Conservation (phyloP, 2,888 invertebrate species). For the Chrysodeixis includens region DNA sequence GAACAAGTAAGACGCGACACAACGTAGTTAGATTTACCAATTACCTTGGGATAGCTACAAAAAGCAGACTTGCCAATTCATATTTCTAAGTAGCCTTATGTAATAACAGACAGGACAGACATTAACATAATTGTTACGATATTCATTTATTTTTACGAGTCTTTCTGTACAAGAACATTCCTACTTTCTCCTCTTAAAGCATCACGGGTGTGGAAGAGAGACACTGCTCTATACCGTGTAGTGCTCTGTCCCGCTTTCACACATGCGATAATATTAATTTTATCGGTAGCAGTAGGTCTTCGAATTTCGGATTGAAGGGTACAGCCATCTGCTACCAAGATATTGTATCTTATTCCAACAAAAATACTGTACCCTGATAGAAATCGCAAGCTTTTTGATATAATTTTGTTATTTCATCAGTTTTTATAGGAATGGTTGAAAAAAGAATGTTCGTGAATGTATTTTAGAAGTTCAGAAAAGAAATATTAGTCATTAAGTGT, state of each 20-base stretch:
- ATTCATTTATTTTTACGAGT: constrained; percentile 33
- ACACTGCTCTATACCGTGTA: too few relatives aligned
- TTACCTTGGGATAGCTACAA: not conserved
- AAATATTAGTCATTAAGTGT: too few relatives aligned
- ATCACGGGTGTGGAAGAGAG: too few relatives aligned
- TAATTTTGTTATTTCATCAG: not conserved
- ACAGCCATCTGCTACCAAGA: constrained; percentile 6
- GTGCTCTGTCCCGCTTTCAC: too few relatives aligned
- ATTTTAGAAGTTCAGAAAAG: too few relatives aligned
- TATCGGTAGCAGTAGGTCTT: too few relatives aligned
- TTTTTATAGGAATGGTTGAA: not conserved
- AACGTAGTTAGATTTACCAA: too few relatives aligned
- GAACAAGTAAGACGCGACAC: too few relatives aligned
- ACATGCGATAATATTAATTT: too few relatives aligned
- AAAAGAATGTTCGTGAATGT: too few relatives aligned
- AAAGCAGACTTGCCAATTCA: not conserved
- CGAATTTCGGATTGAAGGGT: not conserved
- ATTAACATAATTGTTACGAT: constrained; percentile 34
- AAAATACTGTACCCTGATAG: not conserved
- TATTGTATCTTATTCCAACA: constrained; percentile 8
- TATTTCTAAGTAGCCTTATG: not conserved
- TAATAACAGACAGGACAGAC: constrained; percentile 22
- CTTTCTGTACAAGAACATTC: constrained; percentile 6
- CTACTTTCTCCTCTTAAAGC: too few relatives aligned
- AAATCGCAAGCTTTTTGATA: not conserved